Conservation (phyloP, 2,888 invertebrate genomes). For the Trachelus iudaicus region DNA sequence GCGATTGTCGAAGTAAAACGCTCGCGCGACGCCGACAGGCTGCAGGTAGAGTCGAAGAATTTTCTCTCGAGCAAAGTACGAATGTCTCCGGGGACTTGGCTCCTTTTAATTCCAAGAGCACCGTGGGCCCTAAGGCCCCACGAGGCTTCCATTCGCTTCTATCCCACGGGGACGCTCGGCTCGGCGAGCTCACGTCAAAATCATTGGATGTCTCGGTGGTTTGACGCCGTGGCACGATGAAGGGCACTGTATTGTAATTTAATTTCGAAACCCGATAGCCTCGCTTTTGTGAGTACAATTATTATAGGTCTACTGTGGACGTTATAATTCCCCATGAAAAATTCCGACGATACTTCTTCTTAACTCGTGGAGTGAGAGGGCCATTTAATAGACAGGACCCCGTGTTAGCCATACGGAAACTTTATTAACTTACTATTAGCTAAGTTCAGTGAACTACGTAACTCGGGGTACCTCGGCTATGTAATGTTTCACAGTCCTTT, state of each 20-base stretch:
- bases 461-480: not conserved
- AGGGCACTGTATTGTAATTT: constrained; percentile 50
- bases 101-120: not conserved
- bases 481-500: not conserved
- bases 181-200: constrained; percentile 35
- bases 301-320: constrained; percentile 22
- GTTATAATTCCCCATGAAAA: constrained; percentile 36
- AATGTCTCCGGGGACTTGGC: not conserved
- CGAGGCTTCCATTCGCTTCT: not conserved
- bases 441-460: not conserved
- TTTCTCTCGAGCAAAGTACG: not conserved
- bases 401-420: not conserved
- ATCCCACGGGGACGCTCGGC: constrained; percentile 8
- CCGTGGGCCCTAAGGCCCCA: not conserved
- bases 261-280: constrained; percentile 52
- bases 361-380: not conserved
- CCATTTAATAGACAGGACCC: not conserved
- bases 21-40: not conserved
- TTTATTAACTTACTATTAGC: not conserved
- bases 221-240: constrained; percentile 24
- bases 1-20: not conserved
- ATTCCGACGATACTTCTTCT: not conserved
- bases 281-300: constrained; percentile 21
- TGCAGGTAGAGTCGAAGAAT: not conserved
- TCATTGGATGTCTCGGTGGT: constrained; percentile 38